phyloP scores from a whole-genome alignment of 2,888 invertebrate genomes.

The Lasioglossum leucozonium region DNA sequence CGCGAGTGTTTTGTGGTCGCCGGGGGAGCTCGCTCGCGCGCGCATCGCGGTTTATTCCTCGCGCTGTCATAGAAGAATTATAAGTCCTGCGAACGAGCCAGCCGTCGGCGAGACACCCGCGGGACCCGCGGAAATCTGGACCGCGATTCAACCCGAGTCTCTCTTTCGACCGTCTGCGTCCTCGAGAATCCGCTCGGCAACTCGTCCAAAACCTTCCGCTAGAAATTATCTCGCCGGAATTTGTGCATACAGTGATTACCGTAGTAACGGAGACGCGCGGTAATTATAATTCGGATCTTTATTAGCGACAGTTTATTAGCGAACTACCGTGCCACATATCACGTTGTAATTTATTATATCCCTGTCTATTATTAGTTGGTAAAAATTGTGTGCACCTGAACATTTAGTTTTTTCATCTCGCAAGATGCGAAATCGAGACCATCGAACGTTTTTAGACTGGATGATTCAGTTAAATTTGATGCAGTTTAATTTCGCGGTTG shows the following conservation, averaged over 20 bases:
- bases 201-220: neutral
- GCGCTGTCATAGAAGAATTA: constrained; percentile 80
- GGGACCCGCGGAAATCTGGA: constrained; percentile 12
- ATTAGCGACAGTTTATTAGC: too few relatives aligned
- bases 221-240: neutral
- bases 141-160: neutral
- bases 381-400: too few relatives aligned
- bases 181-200: neutral
- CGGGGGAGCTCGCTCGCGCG: constrained; percentile 76
- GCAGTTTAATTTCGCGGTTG: too few relatives aligned
- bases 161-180: neutral
- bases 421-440: too few relatives aligned
- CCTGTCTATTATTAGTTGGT: too few relatives aligned
- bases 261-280: too few relatives aligned
- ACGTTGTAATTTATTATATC: too few relatives aligned
- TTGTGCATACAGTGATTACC: neutral
- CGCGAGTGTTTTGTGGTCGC: constrained; percentile 83
- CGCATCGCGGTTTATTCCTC: constrained; percentile 79
- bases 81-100: constrained; percentile 66
- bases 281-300: too few relatives aligned
- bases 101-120: neutral
- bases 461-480: too few relatives aligned
- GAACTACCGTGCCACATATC: too few relatives aligned
- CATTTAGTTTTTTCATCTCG: too few relatives aligned
- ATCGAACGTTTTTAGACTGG: too few relatives aligned